phyloP scores from a whole-genome alignment of 2,888 invertebrate species.

The Epistrophe grossulariae region DNA sequence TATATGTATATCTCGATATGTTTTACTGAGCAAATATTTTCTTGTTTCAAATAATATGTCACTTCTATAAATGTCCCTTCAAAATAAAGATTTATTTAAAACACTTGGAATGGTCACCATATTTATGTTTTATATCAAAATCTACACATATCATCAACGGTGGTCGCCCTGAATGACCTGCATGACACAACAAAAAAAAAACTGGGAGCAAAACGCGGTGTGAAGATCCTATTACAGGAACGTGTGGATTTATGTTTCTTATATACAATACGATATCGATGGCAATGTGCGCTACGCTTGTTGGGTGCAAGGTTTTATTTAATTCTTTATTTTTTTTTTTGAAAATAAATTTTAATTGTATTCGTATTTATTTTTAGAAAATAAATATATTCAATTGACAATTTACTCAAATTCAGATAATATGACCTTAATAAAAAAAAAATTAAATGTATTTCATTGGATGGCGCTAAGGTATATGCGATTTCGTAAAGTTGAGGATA shows the following conservation, averaged over 20 bases:
- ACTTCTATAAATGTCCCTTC: too few relatives aligned
- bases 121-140: not conserved
- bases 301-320: slow-evolving; percentile 1
- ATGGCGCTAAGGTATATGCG: slow-evolving; percentile 19
- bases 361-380: not conserved
- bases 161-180: slow-evolving; percentile 30
- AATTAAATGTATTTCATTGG: not conserved
- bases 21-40: too few relatives aligned
- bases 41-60: too few relatives aligned
- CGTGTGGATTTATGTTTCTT: slow-evolving; percentile 45
- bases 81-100: too few relatives aligned
- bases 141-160: not conserved
- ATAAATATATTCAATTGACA: not conserved
- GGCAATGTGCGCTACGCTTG: not conserved
- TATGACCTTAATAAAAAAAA: not conserved
- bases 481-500: not conserved
- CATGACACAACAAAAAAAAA: not conserved
- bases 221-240: slow-evolving; percentile 61
- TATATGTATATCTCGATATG: too few relatives aligned
- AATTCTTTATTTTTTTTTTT: not conserved
- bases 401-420: slow-evolving; percentile 21
- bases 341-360: not conserved
- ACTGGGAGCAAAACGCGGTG: not conserved
- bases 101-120: not conserved
- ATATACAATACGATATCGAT: too few relatives aligned